phyloP scores from a whole-genome alignment of 1,140 invertebrate genomes.

The Coenobita brevimanus region DNA sequence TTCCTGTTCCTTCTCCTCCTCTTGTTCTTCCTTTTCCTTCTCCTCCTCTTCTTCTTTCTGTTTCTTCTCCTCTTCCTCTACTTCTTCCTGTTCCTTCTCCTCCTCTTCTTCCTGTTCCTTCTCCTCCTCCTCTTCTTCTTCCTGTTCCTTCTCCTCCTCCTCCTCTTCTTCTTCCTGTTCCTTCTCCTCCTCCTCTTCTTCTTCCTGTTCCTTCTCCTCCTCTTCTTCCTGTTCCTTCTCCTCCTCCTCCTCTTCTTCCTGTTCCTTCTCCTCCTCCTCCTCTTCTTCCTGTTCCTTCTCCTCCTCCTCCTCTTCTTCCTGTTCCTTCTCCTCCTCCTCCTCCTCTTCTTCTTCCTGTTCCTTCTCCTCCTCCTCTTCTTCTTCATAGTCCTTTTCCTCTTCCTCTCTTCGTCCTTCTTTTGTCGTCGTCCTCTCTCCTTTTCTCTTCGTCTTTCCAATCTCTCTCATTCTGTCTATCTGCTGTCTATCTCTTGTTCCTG shows the following conservation, averaged over 20 bases:
- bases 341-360: not conserved
- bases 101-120: not conserved
- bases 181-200: no score
- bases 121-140: not conserved
- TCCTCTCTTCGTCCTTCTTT: constrained; percentile 13
- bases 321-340: not conserved
- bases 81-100: not conserved
- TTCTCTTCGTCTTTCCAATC: not conserved
- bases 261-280: not conserved
- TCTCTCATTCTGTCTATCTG: not conserved
- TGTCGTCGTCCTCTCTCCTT: constrained; percentile 6
- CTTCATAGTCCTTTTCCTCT: no score
- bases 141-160: not conserved
- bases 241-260: not conserved
- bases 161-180: no score
- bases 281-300: not conserved
- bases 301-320: not conserved
- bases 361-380: not conserved
- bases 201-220: not conserved
- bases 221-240: not conserved
- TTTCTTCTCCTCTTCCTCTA: not conserved
- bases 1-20: not conserved
- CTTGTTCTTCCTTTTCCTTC: not conserved
- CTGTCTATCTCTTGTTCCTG: no score
- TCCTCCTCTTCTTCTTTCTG: not conserved